phyloP scores from a whole-genome alignment of 2,797 vertebrate genomes.

The Schizopygopsis pylzovi region DNA sequence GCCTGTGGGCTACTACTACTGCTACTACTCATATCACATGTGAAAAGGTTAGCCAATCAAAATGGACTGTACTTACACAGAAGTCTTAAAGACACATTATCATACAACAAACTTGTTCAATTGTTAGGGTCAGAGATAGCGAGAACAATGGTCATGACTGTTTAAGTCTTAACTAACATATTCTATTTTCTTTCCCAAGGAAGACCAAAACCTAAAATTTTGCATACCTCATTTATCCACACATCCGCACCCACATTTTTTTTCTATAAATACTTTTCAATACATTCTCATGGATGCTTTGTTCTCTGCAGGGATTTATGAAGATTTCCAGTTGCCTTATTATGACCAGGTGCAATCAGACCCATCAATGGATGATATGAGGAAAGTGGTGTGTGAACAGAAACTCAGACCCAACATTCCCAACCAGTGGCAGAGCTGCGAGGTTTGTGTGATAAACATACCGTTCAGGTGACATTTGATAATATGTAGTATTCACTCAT shows the following conservation, averaged over 20 bases:
- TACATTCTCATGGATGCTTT: not conserved
- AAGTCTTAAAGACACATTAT: not conserved
- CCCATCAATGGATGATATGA: conserved; percentile 96
- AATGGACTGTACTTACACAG: not conserved
- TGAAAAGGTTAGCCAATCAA: not conserved
- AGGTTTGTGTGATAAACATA: conserved; percentile 78
- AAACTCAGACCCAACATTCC: conserved; percentile 93
- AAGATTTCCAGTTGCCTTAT: conserved; percentile 98
- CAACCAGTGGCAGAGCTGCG: conserved; percentile 98
- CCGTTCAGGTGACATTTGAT: not conserved
- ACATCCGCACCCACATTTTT: not conserved
- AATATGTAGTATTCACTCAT: not conserved
- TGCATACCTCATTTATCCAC: no score
- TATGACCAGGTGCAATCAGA: conserved; percentile 97
- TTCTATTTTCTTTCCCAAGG: not conserved
- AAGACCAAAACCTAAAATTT: not conserved
- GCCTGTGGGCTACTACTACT: not conserved
- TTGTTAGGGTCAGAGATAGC: not conserved
- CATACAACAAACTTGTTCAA: not conserved
- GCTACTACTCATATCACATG: not conserved
- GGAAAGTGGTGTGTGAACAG: conserved; percentile 93
- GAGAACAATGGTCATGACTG: not conserved
- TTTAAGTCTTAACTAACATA: not conserved
- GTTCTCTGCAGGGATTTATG: conserved; percentile 81
- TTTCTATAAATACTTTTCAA: not conserved